Conservation (phyloP, 2,888 invertebrate species). For the Cosmorhoe ocellata region DNA sequence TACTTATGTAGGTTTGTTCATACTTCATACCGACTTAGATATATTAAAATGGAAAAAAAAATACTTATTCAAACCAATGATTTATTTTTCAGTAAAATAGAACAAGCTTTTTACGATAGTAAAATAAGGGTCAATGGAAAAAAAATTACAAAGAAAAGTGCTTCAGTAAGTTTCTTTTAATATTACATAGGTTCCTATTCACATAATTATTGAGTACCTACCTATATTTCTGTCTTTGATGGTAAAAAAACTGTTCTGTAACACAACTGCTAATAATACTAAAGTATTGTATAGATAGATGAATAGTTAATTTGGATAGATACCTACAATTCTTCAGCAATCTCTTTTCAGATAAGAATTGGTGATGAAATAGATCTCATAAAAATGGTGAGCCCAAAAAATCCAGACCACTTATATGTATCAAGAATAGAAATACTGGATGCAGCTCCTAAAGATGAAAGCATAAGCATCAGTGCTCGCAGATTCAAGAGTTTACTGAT, state of each 20-base stretch:
- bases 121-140: constrained; percentile 90
- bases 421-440: constrained; percentile 86
- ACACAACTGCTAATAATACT: too few species aligned
- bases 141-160: constrained; percentile 89
- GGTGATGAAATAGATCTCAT: constrained; percentile 92
- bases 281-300: too few species aligned
- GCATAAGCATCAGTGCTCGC: constrained; percentile 83
- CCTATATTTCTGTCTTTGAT: too few species aligned
- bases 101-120: constrained; percentile 90
- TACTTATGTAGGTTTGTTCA: too few species aligned
- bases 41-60: too few species aligned
- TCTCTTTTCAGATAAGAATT: constrained; percentile 72
- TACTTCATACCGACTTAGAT: too few species aligned
- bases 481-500: constrained; percentile 87
- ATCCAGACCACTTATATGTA: constrained; percentile 86
- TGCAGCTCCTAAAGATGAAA: constrained; percentile 79
- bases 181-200: too few species aligned
- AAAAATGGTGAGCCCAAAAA: constrained; percentile 84
- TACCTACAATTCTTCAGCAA: too few species aligned
- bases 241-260: too few species aligned
- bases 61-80: too few species aligned
- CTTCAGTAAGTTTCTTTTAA: constrained; percentile 71
- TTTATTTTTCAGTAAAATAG: constrained; percentile 86
- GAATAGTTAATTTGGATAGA: too few species aligned
- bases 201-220: too few species aligned